phyloP scores from a whole-genome alignment of 1,140 invertebrate genomes.

The Charaxes varanes region DNA sequence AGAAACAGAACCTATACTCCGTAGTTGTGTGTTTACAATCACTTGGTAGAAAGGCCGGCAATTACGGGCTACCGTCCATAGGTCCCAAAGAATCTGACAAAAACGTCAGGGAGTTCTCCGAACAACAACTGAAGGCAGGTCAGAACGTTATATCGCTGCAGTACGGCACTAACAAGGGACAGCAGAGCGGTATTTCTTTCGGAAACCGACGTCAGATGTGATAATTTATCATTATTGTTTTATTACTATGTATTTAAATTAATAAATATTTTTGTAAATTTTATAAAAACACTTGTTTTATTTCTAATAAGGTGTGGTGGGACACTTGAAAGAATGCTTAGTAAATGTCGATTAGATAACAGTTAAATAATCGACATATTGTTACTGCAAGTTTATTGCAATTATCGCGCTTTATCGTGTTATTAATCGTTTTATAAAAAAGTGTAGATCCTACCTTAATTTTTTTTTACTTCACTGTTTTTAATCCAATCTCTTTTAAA shows the following conservation, averaged over 20 bases:
- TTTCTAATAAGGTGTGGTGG: constrained; percentile 25
- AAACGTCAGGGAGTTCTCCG: constrained; percentile 90
- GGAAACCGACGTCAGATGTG: constrained; percentile 96
- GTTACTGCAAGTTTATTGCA: constrained; percentile 8
- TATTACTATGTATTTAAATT: constrained; percentile 24
- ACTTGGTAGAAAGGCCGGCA: constrained; percentile 93
- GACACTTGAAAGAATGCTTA: constrained; percentile 19
- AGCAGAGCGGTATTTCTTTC: constrained; percentile 94
- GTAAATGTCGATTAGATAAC: constrained; percentile 28
- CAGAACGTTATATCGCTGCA: constrained; percentile 94
- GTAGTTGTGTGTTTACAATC: constrained; percentile 96
- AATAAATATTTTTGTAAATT: constrained; percentile 51
- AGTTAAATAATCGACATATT: constrained; percentile 11
- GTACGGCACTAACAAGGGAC: constrained; percentile 95
- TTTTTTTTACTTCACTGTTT: no score
- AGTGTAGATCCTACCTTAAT: no score
- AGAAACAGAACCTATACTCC: constrained; percentile 95
- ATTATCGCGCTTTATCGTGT: constrained; percentile 5
- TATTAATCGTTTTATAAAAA: no score
- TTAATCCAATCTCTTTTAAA: no score
- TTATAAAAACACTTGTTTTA: constrained; percentile 33
- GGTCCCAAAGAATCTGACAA: constrained; percentile 95
- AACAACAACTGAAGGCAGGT: constrained; percentile 93
- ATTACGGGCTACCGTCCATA: constrained; percentile 90
- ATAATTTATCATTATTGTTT: constrained; percentile 29